Base-by-base conservation (phyloP, 2,113 vertebrate species). In the Rutilus rutilus region DNA sequence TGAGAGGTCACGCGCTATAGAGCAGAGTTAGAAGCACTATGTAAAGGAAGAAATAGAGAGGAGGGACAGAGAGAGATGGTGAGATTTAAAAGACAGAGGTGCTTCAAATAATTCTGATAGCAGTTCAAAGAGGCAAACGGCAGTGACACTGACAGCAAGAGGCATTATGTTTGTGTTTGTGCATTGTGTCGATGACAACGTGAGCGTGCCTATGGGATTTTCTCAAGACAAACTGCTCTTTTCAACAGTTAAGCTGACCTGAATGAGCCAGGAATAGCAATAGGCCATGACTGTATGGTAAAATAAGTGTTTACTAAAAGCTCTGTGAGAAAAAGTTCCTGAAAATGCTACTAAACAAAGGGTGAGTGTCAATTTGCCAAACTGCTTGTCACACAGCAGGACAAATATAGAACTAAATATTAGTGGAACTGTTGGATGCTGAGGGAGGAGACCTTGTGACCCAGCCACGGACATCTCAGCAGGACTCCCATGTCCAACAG, bases 11-110 rank as follows among this genome's bases (percentile, higher is more conserved):
- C 42, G 92, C 93, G 89, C 83, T 85, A 42, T 42, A 91, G 93
- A 92, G 65, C 67, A 71, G 25, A 69, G 82, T 82, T 79, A 78
- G 62, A 30, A 65, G 39, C 10, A 67, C 42, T 85, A 96, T 95
- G 93, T 92, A 94, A 96, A 95, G 95, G 95, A 93, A 95, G 96
- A 95, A 94, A 96, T 95, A 96, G 94, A 91, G 91, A 95, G 65
- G 91, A 95, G 65, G 23, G 54, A 39, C 7, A 64, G 75, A 62
- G 59, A 83, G 17, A 87, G 67, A 88, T 62, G 73, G 60, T 17
- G 60, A 45, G 64, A 62, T 82, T 86, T 83, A 39, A 79, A 60
- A 82, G 71, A 67, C 57, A 81, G 27, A 76, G 59, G 39, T 50
- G 27, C 64, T 71, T 80, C 65, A 86, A 80, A 86, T 60, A 74